Evolutionary conservation across 2,797 vertebrate species (phyloP).

Genomic region (Xyrichtys novacula): DNA sequence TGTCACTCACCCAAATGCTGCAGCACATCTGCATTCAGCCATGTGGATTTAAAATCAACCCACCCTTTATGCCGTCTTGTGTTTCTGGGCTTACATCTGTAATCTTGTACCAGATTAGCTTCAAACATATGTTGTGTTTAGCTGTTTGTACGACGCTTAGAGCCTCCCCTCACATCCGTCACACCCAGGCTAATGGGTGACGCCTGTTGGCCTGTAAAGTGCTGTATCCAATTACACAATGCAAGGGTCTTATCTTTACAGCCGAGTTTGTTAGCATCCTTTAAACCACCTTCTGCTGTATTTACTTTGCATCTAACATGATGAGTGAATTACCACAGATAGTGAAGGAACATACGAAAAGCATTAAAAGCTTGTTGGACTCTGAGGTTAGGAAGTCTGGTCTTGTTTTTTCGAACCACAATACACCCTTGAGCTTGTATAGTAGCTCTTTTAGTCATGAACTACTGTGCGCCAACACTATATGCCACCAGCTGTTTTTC

Average conservation of each 20-base stretch:
- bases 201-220: neutral
- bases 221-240: slow-evolving; percentile 12
- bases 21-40: neutral
- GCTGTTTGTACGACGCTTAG: neutral
- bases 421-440: neutral
- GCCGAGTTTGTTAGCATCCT: neutral
- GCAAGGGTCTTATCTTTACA: neutral
- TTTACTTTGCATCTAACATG: neutral
- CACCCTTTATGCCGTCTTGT: neutral
- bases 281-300: neutral
- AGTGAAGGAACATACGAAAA: neutral
- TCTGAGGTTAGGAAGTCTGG: slow-evolving; percentile 1
- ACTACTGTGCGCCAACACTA: neutral
- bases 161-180: neutral
- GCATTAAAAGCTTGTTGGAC: slow-evolving; percentile 4
- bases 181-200: slow-evolving; percentile 26
- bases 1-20: neutral
- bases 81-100: neutral
- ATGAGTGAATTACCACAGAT: neutral
- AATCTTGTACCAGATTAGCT: neutral
- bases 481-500: too few species aligned
- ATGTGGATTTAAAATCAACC: neutral
- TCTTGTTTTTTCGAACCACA: neutral
- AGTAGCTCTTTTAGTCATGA: neutral
- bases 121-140: neutral